Conservation (phyloP, 2,888 invertebrate genomes). For the Allygus modestus region DNA sequence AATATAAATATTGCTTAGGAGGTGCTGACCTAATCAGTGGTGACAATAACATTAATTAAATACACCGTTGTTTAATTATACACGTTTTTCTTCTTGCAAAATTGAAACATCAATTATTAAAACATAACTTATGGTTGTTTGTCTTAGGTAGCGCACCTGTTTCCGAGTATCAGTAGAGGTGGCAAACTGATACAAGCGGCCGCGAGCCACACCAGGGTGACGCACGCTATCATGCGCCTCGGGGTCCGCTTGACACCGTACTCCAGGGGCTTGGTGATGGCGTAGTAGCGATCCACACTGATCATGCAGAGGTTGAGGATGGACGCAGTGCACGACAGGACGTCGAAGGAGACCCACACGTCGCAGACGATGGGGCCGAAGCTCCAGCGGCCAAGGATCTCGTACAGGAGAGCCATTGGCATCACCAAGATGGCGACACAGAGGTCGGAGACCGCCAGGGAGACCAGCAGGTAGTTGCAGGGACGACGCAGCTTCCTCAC, state of each 20-base stretch:
- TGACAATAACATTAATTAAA: too few relatives aligned
- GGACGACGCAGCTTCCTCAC: constrained; percentile 94
- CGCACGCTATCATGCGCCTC: constrained; percentile 92
- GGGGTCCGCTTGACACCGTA: constrained; percentile 97
- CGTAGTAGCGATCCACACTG: constrained; percentile 95
- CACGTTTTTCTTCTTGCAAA: too few relatives aligned
- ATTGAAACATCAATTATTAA: too few relatives aligned
- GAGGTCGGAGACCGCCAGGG: constrained; percentile 96
- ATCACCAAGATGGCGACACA: constrained; percentile 97
- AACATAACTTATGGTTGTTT: too few relatives aligned
- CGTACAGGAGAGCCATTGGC: constrained; percentile 97
- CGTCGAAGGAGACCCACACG: constrained; percentile 98
- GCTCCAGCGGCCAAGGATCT: constrained; percentile 95
- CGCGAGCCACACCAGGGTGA: constrained; percentile 94
- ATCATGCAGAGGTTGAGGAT: constrained; percentile 99
- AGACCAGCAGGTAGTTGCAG: constrained; percentile 95
- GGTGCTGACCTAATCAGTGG: too few relatives aligned
- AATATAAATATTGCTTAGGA: too few relatives aligned
- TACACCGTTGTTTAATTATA: too few relatives aligned
- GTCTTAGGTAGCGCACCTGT: constrained; percentile 83
- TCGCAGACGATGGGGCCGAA: constrained; percentile 95
- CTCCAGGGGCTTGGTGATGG: constrained; percentile 94
- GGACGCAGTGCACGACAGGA: constrained; percentile 98
- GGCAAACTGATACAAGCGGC: constrained; percentile 96
- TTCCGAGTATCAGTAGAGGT: constrained; percentile 92